Percentiles rank a stretch among this genome's conserved stretches.
Conservation (phyloP, 2,113 vertebrate genomes). For the human region GRCh38 chr13:111986501-111987000, state of each 20-base stretch:
- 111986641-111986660: no score
- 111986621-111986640: no score
- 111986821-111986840: no score
- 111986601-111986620: neutral
- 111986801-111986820: no score
- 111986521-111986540: neutral
- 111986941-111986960: neutral
- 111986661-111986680: no score
- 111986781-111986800: no score
- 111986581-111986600: neutral
- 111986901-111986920: neutral
- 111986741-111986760: no score
- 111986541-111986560: neutral
- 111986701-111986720: no score
- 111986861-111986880: rapidly evolving
- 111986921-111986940: neutral
- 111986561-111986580: rapidly evolving
- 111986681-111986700: no score
- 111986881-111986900: neutral
- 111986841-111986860: no score
- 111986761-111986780: no score
- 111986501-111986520: neutral
- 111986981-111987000: neutral
- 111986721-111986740: no score
- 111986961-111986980: neutral